These are phyloP conservation scores for Ceratina japonica DNA, from an alignment of 1,140 invertebrate species.

Conservation along the genomic window DNA sequence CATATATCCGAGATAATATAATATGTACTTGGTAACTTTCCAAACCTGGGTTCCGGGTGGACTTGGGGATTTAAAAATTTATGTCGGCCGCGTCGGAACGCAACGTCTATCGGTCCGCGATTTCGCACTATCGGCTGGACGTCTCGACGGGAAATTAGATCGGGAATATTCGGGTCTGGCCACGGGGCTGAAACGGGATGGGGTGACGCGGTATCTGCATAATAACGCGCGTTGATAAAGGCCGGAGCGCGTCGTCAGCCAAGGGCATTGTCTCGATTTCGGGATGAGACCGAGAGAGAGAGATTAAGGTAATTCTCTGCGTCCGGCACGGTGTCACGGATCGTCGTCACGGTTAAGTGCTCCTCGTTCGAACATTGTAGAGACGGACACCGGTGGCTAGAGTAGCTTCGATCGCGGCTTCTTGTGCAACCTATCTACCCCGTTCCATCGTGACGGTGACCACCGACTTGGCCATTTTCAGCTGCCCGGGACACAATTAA, in stretches of 20 bases:
- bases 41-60: constrained; percentile 30
- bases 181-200: background rate
- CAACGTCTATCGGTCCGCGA: background rate
- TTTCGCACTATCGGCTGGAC: too few relatives aligned
- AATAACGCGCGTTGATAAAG: constrained; percentile 48
- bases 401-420: constrained; percentile 1
- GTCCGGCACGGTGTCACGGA: constrained; percentile 10
- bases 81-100: background rate
- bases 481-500: background rate
- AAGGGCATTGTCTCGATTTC: constrained; percentile 24
- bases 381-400: background rate
- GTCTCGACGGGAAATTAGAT: constrained; percentile 3
- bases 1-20: constrained; percentile 12
- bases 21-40: constrained; percentile 30
- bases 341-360: constrained; percentile 19
- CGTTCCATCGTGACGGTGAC: background rate
- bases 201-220: constrained; percentile 51
- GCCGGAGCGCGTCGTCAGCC: background rate
- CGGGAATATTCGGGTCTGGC: constrained; percentile 29
- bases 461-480: background rate
- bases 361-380: background rate
- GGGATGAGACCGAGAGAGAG: background rate
- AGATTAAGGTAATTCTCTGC: constrained; percentile 23
- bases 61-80: constrained; percentile 59
- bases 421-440: background rate